Base-by-base conservation (phyloP, 2,113 vertebrate genomes). In the Menidia beryllina region DNA sequence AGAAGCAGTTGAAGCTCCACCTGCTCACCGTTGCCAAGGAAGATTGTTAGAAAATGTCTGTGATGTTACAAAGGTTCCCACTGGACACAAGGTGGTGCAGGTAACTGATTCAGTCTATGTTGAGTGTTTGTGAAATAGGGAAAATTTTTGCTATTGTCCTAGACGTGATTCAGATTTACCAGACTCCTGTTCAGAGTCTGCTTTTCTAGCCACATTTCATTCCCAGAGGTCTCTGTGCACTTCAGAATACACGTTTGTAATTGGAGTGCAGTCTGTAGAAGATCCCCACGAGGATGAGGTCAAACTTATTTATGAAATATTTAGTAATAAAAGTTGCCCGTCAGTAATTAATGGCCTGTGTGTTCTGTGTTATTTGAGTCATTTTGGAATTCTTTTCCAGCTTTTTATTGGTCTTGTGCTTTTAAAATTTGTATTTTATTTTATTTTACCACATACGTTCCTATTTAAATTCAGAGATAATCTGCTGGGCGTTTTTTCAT, bases 291-390 rank as follows among this genome's bases (percentile, higher is more conserved):
- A 68, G 13, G 48, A 60, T 34, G 53, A 47, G 54, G 61, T 30
- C 0, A 60, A 66, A 9, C 9, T 36, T 80, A 62, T 75, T 79
- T 65, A 82, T 77, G 75, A 66, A 23, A 38, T 34, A 50, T 84
- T 82, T 86, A 81, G 76, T 68, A 86, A 86, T 86, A 86, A 88
- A 88, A 77, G 43, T 47, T 2, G 54, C 64, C 39, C 48, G 50
- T 57, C 34, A 69, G 43, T 27, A 30, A 60, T 20, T 4, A 47
- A 72, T 34, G 24, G 3, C 9, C 13, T 41, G 14, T 24, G 1
- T 3, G 24, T 75, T 26, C 4, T 69, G 43, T 59, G 3, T 39
- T 50, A 13, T 41, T 24, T 43, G 24, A 47, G 26, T 15, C 2
- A 15, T 2, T 43, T 17, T 27, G 6, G 5, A 34, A 34, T 34